Evolutionary conservation across 30 jellyfish, hydroid and myxozoan genomes (phyloP).

Genomic region (Turritopsis dohrnii): DNA sequence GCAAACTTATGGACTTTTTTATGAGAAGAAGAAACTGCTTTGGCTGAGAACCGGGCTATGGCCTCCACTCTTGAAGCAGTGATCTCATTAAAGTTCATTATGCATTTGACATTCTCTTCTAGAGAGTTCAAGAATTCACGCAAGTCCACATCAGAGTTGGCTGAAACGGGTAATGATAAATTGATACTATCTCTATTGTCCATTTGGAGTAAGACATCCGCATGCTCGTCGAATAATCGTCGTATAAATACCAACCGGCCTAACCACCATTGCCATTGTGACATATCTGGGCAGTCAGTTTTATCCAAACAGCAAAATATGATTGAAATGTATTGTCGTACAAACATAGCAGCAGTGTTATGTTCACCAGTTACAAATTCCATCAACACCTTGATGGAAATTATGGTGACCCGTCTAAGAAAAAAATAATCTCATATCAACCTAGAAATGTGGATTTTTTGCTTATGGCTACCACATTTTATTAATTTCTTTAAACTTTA

Average conservation of each 20-base stretch:
- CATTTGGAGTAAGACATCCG: conserved; percentile 39
- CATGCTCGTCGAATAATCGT: conserved; percentile 65
- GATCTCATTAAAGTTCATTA: conserved; percentile 15
- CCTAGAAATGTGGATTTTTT: too few relatives aligned
- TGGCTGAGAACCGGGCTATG: conserved; percentile 17
- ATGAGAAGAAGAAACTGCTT: conserved; percentile 27
- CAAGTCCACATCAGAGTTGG: conserved; percentile 72
- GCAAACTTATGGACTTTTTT: conserved; percentile 30
- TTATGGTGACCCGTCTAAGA: conserved; percentile 80
- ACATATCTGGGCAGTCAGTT: conserved; percentile 31
- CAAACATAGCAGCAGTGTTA: background rate
- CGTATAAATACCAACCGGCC: conserved; percentile 67
- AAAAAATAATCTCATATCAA: too few relatives aligned
- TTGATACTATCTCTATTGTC: conserved; percentile 50
- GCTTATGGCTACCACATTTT: too few relatives aligned
- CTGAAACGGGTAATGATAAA: conserved; percentile 67
- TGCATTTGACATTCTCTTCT: conserved; percentile 51
- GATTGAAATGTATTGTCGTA: conserved; percentile 34
- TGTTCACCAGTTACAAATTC: conserved; percentile 66
- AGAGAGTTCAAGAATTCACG: conserved; percentile 62
- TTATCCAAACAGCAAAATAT: conserved; percentile 36
- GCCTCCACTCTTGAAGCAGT: background rate
- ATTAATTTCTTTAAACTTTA: too few relatives aligned
- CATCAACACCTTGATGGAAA: conserved; percentile 58
- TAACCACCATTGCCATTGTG: conserved; percentile 93